A percentile compares a stretch with the other conserved stretches of the same genome.
Conservation (phyloP, 2,113 vertebrate species). For the Damaliscus lunatus region DNA sequence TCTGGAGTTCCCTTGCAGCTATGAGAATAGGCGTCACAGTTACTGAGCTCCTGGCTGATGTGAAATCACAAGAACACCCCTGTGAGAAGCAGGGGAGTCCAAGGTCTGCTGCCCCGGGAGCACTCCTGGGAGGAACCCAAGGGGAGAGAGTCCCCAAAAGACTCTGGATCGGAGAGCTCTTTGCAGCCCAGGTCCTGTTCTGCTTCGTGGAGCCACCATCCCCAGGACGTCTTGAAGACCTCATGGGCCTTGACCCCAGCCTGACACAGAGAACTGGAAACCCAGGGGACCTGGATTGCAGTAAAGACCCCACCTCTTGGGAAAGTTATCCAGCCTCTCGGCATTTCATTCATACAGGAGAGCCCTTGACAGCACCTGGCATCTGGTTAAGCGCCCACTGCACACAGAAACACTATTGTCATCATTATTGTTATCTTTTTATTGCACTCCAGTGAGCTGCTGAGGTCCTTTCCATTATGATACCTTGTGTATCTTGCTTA, state of each 20-base stretch:
- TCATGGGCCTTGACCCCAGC: not conserved
- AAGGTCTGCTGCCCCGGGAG: not conserved
- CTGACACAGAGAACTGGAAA: not conserved
- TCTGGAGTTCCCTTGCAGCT: not conserved
- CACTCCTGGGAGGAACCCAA: not conserved
- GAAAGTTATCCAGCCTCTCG: not conserved
- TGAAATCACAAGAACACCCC: not conserved
- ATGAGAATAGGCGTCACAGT: not conserved
- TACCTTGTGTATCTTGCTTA: not conserved
- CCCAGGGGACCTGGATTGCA: no score
- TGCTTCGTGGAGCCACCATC: not conserved
- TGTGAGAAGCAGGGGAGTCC: not conserved
- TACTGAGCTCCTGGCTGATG: not conserved
- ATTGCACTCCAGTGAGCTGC: not conserved
- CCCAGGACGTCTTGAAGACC: not conserved
- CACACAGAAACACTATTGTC: accelerated
- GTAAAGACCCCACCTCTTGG: not conserved
- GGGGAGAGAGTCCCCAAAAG: not conserved
- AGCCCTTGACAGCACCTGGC: no score
- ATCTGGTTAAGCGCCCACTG: accelerated
- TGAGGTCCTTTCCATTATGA: not conserved
- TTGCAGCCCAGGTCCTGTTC: not conserved
- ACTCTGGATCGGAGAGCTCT: not conserved
- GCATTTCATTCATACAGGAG: not conserved
- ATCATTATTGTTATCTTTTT: accelerated